Conservation (phyloP, 2,888 invertebrate genomes). For the Oscheius onirici region DNA sequence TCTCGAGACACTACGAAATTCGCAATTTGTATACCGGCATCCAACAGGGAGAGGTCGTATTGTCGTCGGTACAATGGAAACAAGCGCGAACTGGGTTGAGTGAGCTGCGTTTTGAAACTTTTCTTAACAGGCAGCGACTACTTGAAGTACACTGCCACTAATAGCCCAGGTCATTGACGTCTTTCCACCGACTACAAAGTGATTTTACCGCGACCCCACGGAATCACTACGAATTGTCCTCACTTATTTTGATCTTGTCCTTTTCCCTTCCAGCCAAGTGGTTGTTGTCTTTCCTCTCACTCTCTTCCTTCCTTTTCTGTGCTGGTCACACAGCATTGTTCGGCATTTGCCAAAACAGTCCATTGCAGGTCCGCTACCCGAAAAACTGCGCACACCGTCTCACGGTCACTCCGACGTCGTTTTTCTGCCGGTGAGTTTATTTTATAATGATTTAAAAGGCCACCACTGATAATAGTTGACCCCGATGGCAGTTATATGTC, state of each 20-base stretch:
- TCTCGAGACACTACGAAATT: neutral
- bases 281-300: neutral
- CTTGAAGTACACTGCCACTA: constrained; percentile 12
- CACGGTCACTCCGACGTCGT: constrained; percentile 22
- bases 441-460: neutral
- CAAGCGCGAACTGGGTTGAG: constrained; percentile 29
- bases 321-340: constrained; percentile 32
- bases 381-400: constrained; percentile 22
- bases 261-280: neutral
- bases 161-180: neutral
- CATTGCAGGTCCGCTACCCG: constrained; percentile 21
- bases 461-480: constrained; percentile 1
- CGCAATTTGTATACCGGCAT: constrained; percentile 20
- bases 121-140: neutral
- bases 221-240: neutral
- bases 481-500: neutral
- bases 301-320: constrained; percentile 8
- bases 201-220: neutral
- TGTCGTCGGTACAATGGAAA: constrained; percentile 23
- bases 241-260: neutral
- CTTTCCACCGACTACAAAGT: constrained; percentile 5
- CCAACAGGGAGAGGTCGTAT: constrained; percentile 24
- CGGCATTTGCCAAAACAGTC: constrained; percentile 26
- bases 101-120: constrained; percentile 29
- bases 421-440: constrained; percentile 25